Evolutionary conservation across 2,797 vertebrate genomes (phyloP).

Genomic region (Ptychadena robeensis): DNA sequence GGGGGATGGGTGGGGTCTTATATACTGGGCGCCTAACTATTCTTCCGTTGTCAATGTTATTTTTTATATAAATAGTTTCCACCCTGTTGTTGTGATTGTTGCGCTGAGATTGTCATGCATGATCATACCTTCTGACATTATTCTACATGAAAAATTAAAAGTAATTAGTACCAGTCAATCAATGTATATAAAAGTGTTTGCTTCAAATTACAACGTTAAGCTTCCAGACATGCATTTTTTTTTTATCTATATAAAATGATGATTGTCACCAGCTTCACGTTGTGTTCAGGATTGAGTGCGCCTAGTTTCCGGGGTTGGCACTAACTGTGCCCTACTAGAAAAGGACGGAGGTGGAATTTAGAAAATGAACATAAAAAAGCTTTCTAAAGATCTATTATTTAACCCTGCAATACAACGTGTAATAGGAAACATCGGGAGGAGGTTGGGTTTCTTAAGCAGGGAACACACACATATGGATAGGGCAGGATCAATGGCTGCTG

Average conservation of each 20-base stretch:
- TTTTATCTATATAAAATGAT: conserved; percentile 37
- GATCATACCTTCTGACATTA: conserved; percentile 54
- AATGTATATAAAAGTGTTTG: conserved; percentile 48
- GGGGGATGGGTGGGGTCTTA: not conserved
- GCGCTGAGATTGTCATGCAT: conserved; percentile 37
- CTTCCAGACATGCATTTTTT: conserved; percentile 14
- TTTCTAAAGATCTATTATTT: no score
- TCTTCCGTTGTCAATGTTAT: not conserved
- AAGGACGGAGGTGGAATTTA: not conserved
- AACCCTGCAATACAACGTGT: no score
- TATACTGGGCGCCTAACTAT: not conserved
- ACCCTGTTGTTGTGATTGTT: conserved; percentile 32
- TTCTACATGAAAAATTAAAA: conserved; percentile 52
- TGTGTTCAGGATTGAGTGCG: not conserved
- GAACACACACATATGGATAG: no score
- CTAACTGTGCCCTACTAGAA: not conserved
- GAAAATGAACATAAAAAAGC: no score
- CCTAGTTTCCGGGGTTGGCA: not conserved
- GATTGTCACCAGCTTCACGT: conserved; percentile 19
- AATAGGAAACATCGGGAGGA: no score
- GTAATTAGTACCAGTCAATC: conserved; percentile 51
- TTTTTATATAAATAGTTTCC: not conserved
- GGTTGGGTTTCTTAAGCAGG: no score
- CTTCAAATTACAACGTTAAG: conserved; percentile 40
- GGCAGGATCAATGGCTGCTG: no score